These are phyloP conservation scores for Drosophila dunni DNA, from an alignment of 1,140 invertebrate genomes.

Conservation along the genomic window DNA sequence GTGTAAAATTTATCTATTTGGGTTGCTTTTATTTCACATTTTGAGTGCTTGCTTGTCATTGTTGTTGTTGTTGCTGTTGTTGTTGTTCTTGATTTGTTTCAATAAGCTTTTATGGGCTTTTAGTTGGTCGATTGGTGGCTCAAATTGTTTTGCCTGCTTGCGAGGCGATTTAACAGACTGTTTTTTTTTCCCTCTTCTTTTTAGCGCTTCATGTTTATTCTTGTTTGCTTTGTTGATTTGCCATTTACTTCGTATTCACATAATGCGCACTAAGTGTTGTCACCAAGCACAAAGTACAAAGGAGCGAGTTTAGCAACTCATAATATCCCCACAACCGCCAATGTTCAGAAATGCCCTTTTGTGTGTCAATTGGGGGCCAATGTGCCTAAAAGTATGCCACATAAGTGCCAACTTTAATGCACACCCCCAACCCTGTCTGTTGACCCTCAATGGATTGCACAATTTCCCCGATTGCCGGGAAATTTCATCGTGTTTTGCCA, in stretches of 20 bases:
- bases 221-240: slow-evolving; percentile 22
- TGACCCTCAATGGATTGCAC: neutral
- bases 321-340: slow-evolving; percentile 6
- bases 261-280: slow-evolving; percentile 6
- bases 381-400: slow-evolving; percentile 40
- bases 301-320: neutral
- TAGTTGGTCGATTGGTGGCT: slow-evolving; percentile 58
- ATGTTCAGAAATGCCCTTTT: slow-evolving; percentile 33
- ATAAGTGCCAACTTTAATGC: slow-evolving; percentile 37
- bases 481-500: neutral
- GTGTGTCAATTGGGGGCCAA: slow-evolving; percentile 15
- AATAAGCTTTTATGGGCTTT: slow-evolving; percentile 71
- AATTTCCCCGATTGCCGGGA: neutral
- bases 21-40: slow-evolving; percentile 35
- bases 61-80: slow-evolving; percentile 38
- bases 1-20: slow-evolving; percentile 39
- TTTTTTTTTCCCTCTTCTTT: slow-evolving; percentile 3
- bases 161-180: slow-evolving; percentile 6
- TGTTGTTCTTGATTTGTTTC: slow-evolving; percentile 61
- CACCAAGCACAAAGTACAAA: too few relatives aligned
- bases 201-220: neutral
- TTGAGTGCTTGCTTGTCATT: slow-evolving; percentile 18
- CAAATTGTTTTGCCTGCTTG: slow-evolving; percentile 26
- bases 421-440: neutral
- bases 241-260: slow-evolving; percentile 8